Evolutionary conservation across 53 echinoderm and acorn worm genomes (phyloP), one percentile per base, ranked within the genome.

Genomic region (Arbacia lixula): DNA sequence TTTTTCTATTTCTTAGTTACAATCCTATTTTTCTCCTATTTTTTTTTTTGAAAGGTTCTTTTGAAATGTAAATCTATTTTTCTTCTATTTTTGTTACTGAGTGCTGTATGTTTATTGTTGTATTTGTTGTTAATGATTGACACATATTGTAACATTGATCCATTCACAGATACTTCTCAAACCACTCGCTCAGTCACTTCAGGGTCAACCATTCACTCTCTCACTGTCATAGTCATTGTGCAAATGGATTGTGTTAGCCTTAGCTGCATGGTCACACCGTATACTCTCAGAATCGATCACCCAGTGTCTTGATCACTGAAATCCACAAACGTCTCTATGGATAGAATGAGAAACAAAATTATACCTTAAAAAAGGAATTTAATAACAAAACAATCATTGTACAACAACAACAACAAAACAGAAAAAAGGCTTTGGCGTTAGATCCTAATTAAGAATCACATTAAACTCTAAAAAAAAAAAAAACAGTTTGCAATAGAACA

Each of bases 21-120:
- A 20, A 55, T 22, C 55, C 55, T 55, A 55, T 55, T 55, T 55
- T 55, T 20, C 55, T 25, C 55, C 55, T 55, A 55, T 55, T 55
- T 55, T 55, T 55, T 55, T 55, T 22, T 22, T 6, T 22, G 55
- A 55, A 55, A 55, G 21, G 17, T 55, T 22, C 25, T 55, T 55
- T 55, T 55, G 55, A 55, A 55, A 55, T 55, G 21, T 55, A 20
- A 55, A 55, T 55, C 55, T 55, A 55, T 55, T 55, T 55, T 54
- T 55, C 55, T 55, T 55, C 55, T 55, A 55, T 55, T 16, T 55
- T 55, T 55, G 55, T 55, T 55, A 55, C 55, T 55, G 55, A 55
- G 55, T 55, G 55, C 20, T 55, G 55, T 55, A 55, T 55, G 21
- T n/a, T n/a, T n/a, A n/a, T 19, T 49, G 50, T 49, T 49, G 50